A percentile compares a stretch with the other conserved stretches of the same genome.
Conservation (phyloP, 35 echinoderm and acorn worm species). For the Strongylocentrotus purpuratus region DNA sequence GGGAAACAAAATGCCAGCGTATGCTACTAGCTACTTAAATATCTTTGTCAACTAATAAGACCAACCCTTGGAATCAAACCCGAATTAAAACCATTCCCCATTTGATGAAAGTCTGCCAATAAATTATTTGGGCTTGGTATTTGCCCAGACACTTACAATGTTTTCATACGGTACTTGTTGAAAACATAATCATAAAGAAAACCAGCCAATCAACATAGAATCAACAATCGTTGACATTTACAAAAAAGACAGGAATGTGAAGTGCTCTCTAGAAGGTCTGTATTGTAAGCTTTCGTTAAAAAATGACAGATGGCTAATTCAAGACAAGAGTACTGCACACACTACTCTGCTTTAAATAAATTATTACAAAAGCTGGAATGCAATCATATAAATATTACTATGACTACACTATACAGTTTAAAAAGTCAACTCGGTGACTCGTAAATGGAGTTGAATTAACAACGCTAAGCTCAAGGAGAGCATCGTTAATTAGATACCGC, state of each 20-base stretch:
- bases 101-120: background rate
- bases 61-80: background rate
- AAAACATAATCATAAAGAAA: background rate
- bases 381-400: background rate
- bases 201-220: background rate
- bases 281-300: background rate
- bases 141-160: background rate
- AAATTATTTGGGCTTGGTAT: background rate
- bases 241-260: background rate
- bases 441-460: background rate
- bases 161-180: background rate
- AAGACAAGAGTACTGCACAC: background rate
- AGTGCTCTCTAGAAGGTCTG: background rate
- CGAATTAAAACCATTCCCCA: background rate
- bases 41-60: background rate
- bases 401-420: background rate
- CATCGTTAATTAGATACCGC: background rate
- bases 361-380: background rate
- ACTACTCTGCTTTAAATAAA: background rate
- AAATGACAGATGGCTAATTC: background rate
- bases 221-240: conserved; percentile 1
- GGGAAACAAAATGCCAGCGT: background rate
- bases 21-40: background rate
- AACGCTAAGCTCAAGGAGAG: background rate
- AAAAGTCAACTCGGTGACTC: background rate